These are phyloP conservation scores for Drosophila affinis DNA, from an alignment of 2,888 invertebrate genomes.

Conservation along the genomic window DNA sequence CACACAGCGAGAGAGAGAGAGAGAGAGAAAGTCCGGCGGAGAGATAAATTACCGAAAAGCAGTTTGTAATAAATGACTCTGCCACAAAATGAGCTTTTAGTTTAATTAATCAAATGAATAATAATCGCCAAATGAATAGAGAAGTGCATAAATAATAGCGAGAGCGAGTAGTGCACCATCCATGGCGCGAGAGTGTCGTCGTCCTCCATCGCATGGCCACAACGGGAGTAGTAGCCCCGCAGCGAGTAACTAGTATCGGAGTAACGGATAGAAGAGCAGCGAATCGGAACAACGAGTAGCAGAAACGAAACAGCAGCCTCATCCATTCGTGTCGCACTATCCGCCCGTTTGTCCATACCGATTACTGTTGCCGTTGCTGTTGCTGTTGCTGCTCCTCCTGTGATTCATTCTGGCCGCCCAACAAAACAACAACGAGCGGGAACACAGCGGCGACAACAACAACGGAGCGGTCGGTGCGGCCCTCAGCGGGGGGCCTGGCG, in stretches of 20 bases:
- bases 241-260: slow-evolving; percentile 13
- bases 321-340: neutral
- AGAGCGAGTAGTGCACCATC: slow-evolving; percentile 1
- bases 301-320: slow-evolving; percentile 7
- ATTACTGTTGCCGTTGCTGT: slow-evolving; percentile 8
- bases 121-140: slow-evolving; percentile 54
- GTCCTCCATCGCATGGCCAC: slow-evolving; percentile 56
- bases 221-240: slow-evolving; percentile 32
- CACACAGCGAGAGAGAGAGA: neutral
- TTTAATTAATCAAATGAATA: slow-evolving; percentile 75
- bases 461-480: slow-evolving; percentile 73
- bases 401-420: slow-evolving; percentile 84
- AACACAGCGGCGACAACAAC: slow-evolving; percentile 82
- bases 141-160: slow-evolving; percentile 43
- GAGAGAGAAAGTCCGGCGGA: neutral
- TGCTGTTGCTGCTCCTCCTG: slow-evolving; percentile 57
- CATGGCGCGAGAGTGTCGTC: slow-evolving; percentile 4
- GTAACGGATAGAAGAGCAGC: slow-evolving; percentile 7
- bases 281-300: slow-evolving; percentile 4
- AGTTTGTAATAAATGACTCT: slow-evolving; percentile 65
- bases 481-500: slow-evolving; percentile 41
- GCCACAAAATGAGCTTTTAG: slow-evolving; percentile 78
- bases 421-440: slow-evolving; percentile 82
- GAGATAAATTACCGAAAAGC: slow-evolving; percentile 1
- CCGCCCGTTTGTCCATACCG: neutral